Evolutionary conservation across 2,888 invertebrate species (phyloP).

Genomic region (Caenorhabditis sp.): DNA sequence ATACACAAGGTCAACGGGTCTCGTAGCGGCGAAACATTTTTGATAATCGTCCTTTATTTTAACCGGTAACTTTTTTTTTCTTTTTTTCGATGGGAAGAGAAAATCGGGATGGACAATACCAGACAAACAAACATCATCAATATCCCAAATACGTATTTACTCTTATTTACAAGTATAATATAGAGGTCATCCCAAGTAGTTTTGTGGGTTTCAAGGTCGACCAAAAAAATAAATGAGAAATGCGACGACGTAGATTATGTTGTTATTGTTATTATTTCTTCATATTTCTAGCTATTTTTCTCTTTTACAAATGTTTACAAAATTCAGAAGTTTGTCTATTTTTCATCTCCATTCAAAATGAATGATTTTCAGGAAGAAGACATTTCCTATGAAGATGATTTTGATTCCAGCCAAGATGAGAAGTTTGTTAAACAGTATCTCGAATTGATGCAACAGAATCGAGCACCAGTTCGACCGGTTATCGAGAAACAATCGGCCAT

Average conservation of each 20-base stretch:
- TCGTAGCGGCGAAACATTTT: too few species aligned
- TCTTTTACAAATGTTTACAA: not conserved
- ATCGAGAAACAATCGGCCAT: conserved; percentile 34
- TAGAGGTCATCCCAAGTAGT: not conserved
- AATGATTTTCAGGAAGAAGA: not conserved
- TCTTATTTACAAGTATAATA: not conserved
- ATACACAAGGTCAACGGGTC: too few species aligned
- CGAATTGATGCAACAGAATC: conserved; percentile 24
- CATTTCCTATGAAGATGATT: conserved; percentile 17
- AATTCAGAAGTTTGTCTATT: not conserved
- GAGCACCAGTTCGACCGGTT: conserved; percentile 45
- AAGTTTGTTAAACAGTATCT: conserved; percentile 28
- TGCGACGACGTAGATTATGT: not conserved
- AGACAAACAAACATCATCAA: not conserved
- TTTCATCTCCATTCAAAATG: not conserved
- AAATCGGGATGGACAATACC: too few species aligned
- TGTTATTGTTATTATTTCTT: too few species aligned
- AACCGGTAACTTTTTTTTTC: too few species aligned
- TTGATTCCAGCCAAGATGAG: conserved; percentile 20
- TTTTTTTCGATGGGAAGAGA: too few species aligned
- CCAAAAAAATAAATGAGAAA: not conserved
- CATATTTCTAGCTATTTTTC: not conserved
- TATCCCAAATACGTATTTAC: not conserved
- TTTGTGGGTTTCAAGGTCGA: not conserved
- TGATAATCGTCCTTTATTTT: too few species aligned